phyloP scores from a whole-genome alignment of 1,140 invertebrate species.

The Cotesia chilonis region DNA sequence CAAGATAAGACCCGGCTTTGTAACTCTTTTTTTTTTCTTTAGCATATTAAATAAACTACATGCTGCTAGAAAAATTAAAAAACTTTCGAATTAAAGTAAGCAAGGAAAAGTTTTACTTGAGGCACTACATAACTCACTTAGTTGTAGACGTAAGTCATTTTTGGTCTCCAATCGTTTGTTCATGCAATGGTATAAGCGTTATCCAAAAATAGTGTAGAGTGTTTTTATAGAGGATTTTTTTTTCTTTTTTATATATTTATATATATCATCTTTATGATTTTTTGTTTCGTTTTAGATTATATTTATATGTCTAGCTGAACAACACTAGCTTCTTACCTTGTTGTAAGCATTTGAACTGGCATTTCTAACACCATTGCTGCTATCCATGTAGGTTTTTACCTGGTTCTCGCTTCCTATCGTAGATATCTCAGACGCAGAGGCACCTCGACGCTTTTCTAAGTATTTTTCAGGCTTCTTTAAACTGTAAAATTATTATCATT shows the following conservation, averaged over 20 bases:
- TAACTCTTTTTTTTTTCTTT: too few relatives aligned
- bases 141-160: slow-evolving; percentile 7
- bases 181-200: slow-evolving; percentile 29
- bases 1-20: too few relatives aligned
- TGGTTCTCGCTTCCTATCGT: slow-evolving; percentile 74
- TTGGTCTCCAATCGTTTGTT: slow-evolving; percentile 19
- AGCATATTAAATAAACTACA: too few relatives aligned
- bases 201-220: slow-evolving; percentile 18
- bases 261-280: background rate
- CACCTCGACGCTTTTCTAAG: slow-evolving; percentile 62
- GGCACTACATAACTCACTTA: slow-evolving; percentile 20
- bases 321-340: slow-evolving; percentile 76
- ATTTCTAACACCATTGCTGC: slow-evolving; percentile 86
- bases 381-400: slow-evolving; percentile 97
- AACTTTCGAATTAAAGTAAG: too few relatives aligned
- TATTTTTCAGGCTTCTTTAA: slow-evolving; percentile 65
- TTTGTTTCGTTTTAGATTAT: slow-evolving; percentile 3
- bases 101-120: background rate
- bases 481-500: slow-evolving; percentile 47
- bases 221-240: slow-evolving; percentile 12
- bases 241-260: background rate
- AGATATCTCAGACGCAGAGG: slow-evolving; percentile 64
- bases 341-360: slow-evolving; percentile 89
- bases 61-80: too few relatives aligned
- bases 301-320: slow-evolving; percentile 30